phyloP scores from a whole-genome alignment of 2,113 vertebrate genomes.

The Globicephala melas region DNA sequence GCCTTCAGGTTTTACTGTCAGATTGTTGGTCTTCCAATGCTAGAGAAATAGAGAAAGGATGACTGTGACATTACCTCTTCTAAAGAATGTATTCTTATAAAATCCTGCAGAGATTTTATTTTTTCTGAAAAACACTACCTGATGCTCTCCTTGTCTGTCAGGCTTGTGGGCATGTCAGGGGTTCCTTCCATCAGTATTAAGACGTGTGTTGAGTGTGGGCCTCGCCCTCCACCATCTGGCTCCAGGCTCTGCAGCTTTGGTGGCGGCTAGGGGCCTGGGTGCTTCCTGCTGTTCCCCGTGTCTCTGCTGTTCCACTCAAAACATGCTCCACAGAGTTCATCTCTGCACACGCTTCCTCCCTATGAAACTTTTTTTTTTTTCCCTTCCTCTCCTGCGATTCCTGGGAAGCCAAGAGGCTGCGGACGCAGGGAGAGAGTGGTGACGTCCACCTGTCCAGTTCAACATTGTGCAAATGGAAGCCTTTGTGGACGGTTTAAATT shows the following conservation, averaged over 20 bases:
- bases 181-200: conserved; percentile 46
- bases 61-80: conserved; percentile 78
- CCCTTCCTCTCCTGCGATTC: not conserved
- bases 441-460: not conserved
- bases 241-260: not conserved
- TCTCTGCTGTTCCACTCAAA: not conserved
- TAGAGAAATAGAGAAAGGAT: conserved; percentile 47
- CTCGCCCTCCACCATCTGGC: not conserved
- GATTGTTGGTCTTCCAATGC: conserved; percentile 66
- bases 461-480: not conserved
- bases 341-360: not conserved
- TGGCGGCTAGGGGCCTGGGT: not conserved
- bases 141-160: conserved; percentile 30
- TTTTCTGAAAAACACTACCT: conserved; percentile 58
- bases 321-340: not conserved
- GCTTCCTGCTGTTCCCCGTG: not conserved
- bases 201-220: not conserved
- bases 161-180: not conserved
- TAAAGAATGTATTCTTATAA: conserved; percentile 78
- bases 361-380: not conserved
- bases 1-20: conserved; percentile 17
- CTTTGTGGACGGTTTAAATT: not conserved
- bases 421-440: not conserved
- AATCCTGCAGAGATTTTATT: conserved; percentile 2
- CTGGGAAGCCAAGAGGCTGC: not conserved